Evolutionary conservation across 2,888 invertebrate species (phyloP), one percentile per base, ranked within the genome.

Genomic region (Scelioninae gen. 2): DNA sequence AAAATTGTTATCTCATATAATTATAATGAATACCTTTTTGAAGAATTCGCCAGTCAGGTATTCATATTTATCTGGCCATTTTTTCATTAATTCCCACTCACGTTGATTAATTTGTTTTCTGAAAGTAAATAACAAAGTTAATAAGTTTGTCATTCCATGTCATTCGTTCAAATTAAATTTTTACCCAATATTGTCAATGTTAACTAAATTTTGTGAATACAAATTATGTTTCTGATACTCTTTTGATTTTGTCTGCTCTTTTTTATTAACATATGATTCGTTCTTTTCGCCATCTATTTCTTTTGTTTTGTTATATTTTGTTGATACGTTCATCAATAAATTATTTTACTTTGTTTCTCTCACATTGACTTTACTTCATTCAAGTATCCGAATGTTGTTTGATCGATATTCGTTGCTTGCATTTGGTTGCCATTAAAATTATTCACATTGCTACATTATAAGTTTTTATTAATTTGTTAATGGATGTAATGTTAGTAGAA

Each of bases 81-180:
- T 72, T 37, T 73, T 76, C 41, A 71, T 77, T 43, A 77, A 73
- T 16, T 79, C 73, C 43, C 74, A 76, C 52, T 83, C 81, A 13
- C 76, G 78, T 31, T 63, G 33, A 45, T 78, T 81, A 16, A 79
- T 73, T 74, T 84, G 82, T 69, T 84, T 83, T 18, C 83, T 84
- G 35, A 37, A 74, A 16, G n/a, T n/a, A n/a, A n/a, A n/a, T n/a
- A n/a, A n/a, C n/a, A n/a, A n/a, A n/a, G n/a, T n/a, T n/a, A n/a
- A n/a, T n/a, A n/a, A n/a, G n/a, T n/a, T n/a, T n/a, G n/a, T n/a
- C n/a, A n/a, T 39, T 13, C 37, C 9, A 6, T 9, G 11, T 11
- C 18, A 35, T 53, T 16, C n/a, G 19, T 11, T 31, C n/a, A 9
- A 46, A 19, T 31, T 55, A 48, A 39, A 39, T 15, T 35, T 37